Conservation (phyloP, 2,797 vertebrate genomes). For the Lacerta bilineata region DNA sequence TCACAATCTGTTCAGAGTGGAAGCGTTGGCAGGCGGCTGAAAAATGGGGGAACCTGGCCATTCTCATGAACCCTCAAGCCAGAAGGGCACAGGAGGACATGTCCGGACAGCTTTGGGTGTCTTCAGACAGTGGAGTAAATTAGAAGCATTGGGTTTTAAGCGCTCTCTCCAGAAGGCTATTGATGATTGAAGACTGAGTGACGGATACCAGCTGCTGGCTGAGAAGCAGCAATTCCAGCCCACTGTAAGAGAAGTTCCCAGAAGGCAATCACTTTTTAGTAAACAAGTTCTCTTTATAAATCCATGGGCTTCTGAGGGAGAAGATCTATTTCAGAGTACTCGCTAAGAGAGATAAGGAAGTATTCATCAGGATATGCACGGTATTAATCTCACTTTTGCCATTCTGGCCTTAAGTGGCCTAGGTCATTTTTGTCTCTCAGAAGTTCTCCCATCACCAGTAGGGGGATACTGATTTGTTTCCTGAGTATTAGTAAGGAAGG, state of each 20-base stretch:
- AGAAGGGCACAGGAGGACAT: neutral
- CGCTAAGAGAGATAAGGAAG: neutral
- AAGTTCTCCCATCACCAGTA: neutral
- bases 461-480: too few species aligned
- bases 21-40: neutral
- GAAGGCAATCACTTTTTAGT: constrained; percentile 6
- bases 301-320: neutral
- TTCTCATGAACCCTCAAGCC: neutral
- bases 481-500: too few species aligned
- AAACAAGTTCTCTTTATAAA: neutral
- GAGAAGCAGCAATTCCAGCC: neutral
- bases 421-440: neutral
- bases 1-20: neutral
- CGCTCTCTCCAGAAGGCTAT: neutral
- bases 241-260: neutral
- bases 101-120: neutral
- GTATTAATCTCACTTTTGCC: neutral
- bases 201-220: neutral
- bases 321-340: neutral
- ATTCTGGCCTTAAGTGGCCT: neutral
- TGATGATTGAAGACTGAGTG: constrained; percentile 25
- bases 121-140: neutral
- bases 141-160: neutral
- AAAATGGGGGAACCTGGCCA: neutral
- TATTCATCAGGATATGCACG: neutral